Percentiles rank a stretch among this genome's conserved stretches.
phyloP scores from a whole-genome alignment of 1,140 invertebrate species.

The Agraylea sexmaculata region DNA sequence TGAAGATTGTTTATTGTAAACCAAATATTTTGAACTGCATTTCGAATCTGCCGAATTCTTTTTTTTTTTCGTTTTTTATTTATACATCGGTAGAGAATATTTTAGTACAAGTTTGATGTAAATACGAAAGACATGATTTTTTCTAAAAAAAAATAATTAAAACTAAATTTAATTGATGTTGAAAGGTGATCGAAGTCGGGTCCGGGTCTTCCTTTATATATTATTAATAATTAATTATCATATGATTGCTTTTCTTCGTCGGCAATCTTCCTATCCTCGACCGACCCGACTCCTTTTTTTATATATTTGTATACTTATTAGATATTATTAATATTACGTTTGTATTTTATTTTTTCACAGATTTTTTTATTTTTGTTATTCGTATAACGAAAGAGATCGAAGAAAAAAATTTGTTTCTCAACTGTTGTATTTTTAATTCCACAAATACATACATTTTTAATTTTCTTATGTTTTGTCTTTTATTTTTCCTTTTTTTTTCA shows the following conservation, averaged over 20 bases:
- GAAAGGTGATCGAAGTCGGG: too few relatives aligned
- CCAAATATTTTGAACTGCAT: too few relatives aligned
- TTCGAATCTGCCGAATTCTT: too few relatives aligned
- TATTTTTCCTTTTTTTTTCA: constrained; percentile 15
- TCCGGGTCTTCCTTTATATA: too few relatives aligned
- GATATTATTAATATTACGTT: constrained; percentile 18
- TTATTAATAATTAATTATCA: too few relatives aligned
- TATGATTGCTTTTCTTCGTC: too few relatives aligned
- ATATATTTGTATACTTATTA: constrained; percentile 18
- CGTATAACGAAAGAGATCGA: constrained; percentile 15
- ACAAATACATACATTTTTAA: constrained; percentile 23
- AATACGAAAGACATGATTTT: constrained; percentile 17
- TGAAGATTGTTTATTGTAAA: too few relatives aligned
- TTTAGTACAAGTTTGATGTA: constrained; percentile 15
- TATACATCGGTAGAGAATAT: constrained; percentile 16
- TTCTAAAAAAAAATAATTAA: too few relatives aligned
- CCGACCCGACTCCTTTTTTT: constrained; percentile 9
- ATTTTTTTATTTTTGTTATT: constrained; percentile 21
- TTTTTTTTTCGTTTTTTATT: too few relatives aligned
- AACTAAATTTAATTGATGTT: too few relatives aligned
- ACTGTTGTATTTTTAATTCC: constrained; percentile 22
- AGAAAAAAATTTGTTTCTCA: constrained; percentile 13
- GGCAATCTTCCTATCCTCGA: too few relatives aligned
- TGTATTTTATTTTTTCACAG: constrained; percentile 23
- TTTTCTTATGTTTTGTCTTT: constrained; percentile 19